Base-by-base conservation (phyloP, 2,888 invertebrate genomes). In the Drosophila neotestacea region DNA sequence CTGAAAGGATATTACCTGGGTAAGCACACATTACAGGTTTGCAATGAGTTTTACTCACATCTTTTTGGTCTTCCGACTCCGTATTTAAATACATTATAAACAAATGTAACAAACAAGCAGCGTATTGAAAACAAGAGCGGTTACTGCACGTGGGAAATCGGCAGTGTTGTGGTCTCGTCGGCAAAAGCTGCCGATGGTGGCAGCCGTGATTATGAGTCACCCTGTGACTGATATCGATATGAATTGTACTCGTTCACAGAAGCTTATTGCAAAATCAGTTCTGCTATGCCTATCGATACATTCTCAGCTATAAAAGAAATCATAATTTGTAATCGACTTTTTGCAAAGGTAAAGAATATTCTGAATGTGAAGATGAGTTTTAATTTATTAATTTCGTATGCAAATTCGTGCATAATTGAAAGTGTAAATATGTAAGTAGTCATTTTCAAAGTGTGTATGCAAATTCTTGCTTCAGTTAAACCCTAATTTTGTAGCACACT, bases 401-500 rank as follows among this genome's bases (percentile, higher is more conserved):
- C 22, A 22, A 38, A 38, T 5, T n/a, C 11, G 13, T 7, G 4
- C 9, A 22, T 22, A 2, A 22, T 22, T 22, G 3, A 22, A 22
- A 22, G 22, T 22, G 22, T 22, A 22, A 22, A 22, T 22, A 22
- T 22, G 22, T 22, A 22, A 1, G 3, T 22, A 22, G 2, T 22
- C 2, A 13, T 39, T 2, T 16, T 41, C 4, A 16, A 16, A 41
- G 16, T 41, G 9, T 16, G 16, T 13, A 41, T 16, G 22, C 22
- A 22, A 38, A 38, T 11, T n/a, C 11, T 41, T 7, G 7, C 4
- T 41, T 41, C 22, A 22, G 4, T 11, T 11, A 2, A 28, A 13
- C 27, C 7, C 6, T 6, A 6, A 2, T 5, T 41, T 51, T 82
- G 83, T 55, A 22, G 66, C 13, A 36, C 47, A 66, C 34, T 82